These are phyloP conservation scores for Cyclophora albipunctata DNA, from an alignment of 2,888 invertebrate genomes.

Conservation along the genomic window DNA sequence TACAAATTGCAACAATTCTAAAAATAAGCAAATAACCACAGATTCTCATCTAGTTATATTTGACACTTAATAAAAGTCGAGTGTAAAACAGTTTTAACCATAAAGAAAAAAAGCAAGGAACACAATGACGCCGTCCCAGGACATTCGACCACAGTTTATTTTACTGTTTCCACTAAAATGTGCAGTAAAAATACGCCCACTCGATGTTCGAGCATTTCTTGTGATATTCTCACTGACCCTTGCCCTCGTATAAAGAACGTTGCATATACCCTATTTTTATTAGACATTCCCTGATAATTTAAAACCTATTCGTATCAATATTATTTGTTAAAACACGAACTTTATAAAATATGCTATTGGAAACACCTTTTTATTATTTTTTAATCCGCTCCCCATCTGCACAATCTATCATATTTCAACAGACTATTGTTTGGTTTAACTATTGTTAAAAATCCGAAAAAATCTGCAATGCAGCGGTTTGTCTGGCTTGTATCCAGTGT, in stretches of 20 bases:
- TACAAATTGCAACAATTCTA: too few species aligned
- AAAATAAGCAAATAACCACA: conserved; percentile 13
- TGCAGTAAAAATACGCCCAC: conserved; percentile 69
- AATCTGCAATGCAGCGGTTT: conserved; percentile 53
- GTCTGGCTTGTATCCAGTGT: conserved; percentile 61
- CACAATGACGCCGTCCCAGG: conserved; percentile 53
- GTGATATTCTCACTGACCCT: conserved; percentile 61
- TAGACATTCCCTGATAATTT: conserved; percentile 26
- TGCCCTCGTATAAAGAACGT: conserved; percentile 53
- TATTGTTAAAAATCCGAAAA: too few species aligned
- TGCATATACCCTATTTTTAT: conserved; percentile 31
- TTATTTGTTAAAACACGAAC: conserved; percentile 6
- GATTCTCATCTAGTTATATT: conserved; percentile 20
- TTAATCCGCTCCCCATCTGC: too few species aligned
- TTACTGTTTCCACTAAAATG: conserved; percentile 61
- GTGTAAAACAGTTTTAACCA: conserved; percentile 40
- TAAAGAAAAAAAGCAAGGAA: conserved; percentile 34
- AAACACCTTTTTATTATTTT: too few species aligned
- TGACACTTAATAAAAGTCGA: conserved; percentile 44
- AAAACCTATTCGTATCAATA: conserved; percentile 20
- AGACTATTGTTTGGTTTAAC: too few species aligned
- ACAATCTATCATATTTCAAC: too few species aligned
- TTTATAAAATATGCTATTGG: too few species aligned
- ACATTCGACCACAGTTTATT: conserved; percentile 59
- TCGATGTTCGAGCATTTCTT: conserved; percentile 37